Percentiles rank a stretch among this genome's conserved stretches.
Conservation (phyloP, 2,113 vertebrate species). For the Alosa alosa region DNA sequence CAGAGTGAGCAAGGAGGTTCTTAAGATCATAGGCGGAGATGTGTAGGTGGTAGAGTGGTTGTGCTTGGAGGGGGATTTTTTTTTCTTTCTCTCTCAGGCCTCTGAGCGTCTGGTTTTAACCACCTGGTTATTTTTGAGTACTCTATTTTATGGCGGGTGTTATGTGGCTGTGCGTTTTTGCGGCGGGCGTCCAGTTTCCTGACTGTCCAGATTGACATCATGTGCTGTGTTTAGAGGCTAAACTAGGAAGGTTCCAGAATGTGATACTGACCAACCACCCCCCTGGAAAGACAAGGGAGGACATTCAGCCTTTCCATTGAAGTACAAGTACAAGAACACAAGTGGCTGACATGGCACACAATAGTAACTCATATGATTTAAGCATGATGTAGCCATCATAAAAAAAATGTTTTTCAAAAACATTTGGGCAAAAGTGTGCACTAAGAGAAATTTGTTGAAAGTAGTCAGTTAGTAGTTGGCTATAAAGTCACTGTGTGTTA, state of each 20-base stretch:
- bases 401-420: not conserved
- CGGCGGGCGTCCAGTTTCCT: slow-evolving; percentile 2
- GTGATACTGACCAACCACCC: not conserved
- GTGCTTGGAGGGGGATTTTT: not conserved
- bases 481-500: not conserved
- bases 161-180: slow-evolving; percentile 4
- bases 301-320: not conserved
- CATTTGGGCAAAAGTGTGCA: not conserved
- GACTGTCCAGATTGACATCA: not conserved
- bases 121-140: slow-evolving; percentile 6
- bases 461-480: not conserved
- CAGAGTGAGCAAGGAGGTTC: not conserved
- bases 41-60: not conserved
- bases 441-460: not conserved
- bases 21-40: not conserved
- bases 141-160: not conserved
- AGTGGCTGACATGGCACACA: not conserved
- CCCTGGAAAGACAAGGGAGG: not conserved
- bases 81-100: not conserved
- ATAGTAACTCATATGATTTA: not conserved
- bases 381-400: not conserved
- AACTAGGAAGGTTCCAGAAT: not conserved
- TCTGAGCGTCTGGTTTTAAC: not conserved
- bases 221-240: not conserved
- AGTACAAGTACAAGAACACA: not conserved